Evolutionary conservation across 1,140 invertebrate genomes (phyloP), one percentile per base, ranked within the genome.

Genomic region (Sipha flava): DNA sequence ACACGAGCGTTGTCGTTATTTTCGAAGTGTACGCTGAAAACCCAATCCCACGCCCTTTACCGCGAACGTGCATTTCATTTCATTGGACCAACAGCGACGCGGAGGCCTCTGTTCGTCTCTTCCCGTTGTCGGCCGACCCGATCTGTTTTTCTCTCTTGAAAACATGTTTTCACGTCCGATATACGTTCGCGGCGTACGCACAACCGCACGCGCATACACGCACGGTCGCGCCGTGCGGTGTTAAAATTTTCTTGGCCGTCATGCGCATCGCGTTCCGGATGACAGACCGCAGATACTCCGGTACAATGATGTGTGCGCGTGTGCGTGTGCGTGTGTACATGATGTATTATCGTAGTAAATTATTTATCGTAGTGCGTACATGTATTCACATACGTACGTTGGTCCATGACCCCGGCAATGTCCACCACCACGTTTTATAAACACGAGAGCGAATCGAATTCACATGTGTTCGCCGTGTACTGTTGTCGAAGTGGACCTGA

Each of bases 201-300:
- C 21, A 18, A 45, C 9, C 7, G 14, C 18, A 72, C 29, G 49
- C 68, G 31, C 7, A 26, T n/a, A 29, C 23, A 7, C 6, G 3
- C 23, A 43, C 23, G 1, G 23, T 18, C 16, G 14, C 37, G 26
- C 3, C 3, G 6, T 9, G 14, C 16, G 10, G 40, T 54, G 70
- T 43, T 26, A 26, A 75, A 34, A 57, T 77, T 77, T 40, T 40
- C 73, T 59, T 43, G 21, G 21, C 23, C 52, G 73, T 59, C 72
- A 75, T 75, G 72, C 72, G 37, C 72, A 75, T 75, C 29, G 72
- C 72, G 72, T 75, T 75, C 72, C 72, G 72, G 72, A 75, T 75
- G 72, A 75, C 9, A 16, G 49, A 18, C 12, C n/a, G 37, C 29
- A 43, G 49, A 72, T 75, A 75, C 31, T 21, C 34, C n/a, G 21